Percentiles rank a stretch among this genome's conserved stretches.
phyloP scores from a whole-genome alignment of 2,113 vertebrate genomes.

The Sclerurus mexicanus region DNA sequence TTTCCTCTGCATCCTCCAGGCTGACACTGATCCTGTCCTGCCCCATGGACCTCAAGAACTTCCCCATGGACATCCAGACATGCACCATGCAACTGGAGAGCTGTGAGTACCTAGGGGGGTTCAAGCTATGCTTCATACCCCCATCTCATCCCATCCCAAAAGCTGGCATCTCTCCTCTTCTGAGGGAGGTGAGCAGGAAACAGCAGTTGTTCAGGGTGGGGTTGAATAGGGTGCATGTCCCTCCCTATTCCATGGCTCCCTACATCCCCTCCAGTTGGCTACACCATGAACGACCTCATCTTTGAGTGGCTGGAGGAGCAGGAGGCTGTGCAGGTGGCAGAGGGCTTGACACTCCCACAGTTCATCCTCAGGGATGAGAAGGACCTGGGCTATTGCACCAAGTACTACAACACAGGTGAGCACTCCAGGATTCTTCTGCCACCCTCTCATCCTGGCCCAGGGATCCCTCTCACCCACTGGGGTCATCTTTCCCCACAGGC shows the following conservation, averaged over 20 bases:
- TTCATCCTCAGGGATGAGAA: conserved; percentile 91
- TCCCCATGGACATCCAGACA: conserved; percentile 96
- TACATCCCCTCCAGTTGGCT: conserved; percentile 79
- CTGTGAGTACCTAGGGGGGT: conserved; percentile 80
- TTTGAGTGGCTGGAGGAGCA: conserved; percentile 90
- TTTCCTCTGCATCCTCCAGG: conserved; percentile 73
- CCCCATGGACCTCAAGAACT: conserved; percentile 97
- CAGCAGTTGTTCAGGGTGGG: background rate
- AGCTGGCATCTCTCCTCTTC: background rate
- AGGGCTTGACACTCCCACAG: conserved; percentile 90
- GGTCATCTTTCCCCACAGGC: conserved; percentile 57
- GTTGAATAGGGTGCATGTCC: background rate
- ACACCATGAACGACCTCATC: conserved; percentile 94
- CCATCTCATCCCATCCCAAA: background rate
- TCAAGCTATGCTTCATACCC: background rate
- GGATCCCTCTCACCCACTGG: accelerated
- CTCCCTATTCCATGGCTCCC: background rate
- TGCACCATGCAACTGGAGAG: conserved; percentile 96
- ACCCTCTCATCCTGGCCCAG: accelerated
- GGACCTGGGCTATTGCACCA: conserved; percentile 92
- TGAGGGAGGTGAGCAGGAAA: background rate
- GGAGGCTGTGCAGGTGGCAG: conserved; percentile 89
- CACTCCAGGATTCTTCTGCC: background rate
- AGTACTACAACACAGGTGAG: conserved; percentile 93
- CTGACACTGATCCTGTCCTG: conserved; percentile 91